Conservation (phyloP, 2,797 vertebrate genomes). For the Pangasius larnaudii region DNA sequence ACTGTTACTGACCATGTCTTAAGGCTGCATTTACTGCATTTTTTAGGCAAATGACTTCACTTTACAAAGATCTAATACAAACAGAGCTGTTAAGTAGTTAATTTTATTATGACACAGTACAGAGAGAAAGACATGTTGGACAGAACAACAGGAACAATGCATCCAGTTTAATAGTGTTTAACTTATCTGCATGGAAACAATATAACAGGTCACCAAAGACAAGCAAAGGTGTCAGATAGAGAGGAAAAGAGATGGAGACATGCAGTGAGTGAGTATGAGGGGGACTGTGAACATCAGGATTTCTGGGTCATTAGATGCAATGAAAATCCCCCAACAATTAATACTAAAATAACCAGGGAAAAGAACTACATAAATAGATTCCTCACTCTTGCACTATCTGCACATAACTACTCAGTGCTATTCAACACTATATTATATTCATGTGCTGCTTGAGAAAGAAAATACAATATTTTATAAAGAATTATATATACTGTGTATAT, state of each 20-base stretch:
- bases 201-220: conserved; percentile 78
- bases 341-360: conserved; percentile 28
- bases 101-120: conserved; percentile 68
- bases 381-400: conserved; percentile 5
- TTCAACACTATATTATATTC: conserved; percentile 27
- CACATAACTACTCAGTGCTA: conserved; percentile 2
- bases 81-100: conserved; percentile 72
- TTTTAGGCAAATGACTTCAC: conserved; percentile 22
- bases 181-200: conserved; percentile 70
- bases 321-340: conserved; percentile 54
- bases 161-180: conserved; percentile 74
- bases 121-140: conserved; percentile 69
- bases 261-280: conserved; percentile 48
- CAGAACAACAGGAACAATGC: conserved; percentile 70
- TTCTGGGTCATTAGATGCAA: conserved; percentile 59
- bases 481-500: neutral
- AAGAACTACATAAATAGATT: conserved; percentile 24
- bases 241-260: conserved; percentile 57
- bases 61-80: conserved; percentile 68
- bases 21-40: neutral
- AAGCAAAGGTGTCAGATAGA: conserved; percentile 56
- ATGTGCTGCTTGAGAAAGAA: conserved; percentile 14
- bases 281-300: conserved; percentile 57
- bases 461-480: neutral
- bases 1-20: neutral